phyloP scores from a whole-genome alignment of 2,797 vertebrate species.

The Leptodactylus fallax region DNA sequence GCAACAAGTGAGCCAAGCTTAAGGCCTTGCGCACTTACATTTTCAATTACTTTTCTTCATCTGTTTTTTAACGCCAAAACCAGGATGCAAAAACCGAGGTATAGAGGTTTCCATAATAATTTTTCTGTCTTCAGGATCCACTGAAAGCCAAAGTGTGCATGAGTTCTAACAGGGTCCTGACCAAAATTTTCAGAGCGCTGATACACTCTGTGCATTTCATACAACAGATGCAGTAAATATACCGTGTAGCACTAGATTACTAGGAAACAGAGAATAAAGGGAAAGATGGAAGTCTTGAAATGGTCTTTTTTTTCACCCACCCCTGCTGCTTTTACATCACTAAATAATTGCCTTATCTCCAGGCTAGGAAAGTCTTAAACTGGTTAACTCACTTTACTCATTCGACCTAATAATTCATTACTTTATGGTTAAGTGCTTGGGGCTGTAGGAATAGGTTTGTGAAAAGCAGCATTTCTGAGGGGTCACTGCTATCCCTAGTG shows the following conservation, averaged over 20 bases:
- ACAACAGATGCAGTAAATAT: no score
- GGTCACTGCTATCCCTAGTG: constrained; percentile 4
- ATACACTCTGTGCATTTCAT: background rate
- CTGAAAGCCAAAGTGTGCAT: no score
- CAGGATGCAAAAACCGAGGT: no score
- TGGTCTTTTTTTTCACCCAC: constrained; percentile 26
- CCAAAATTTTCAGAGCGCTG: no score
- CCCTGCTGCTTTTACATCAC: constrained; percentile 57
- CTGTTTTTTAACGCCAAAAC: no score
- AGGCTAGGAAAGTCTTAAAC: constrained; percentile 59
- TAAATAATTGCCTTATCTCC: constrained; percentile 63
- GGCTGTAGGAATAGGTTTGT: constrained; percentile 51
- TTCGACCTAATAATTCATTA: constrained; percentile 63
- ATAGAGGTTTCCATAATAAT: no score
- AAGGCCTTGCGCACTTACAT: no score
- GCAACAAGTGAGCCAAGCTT: no score
- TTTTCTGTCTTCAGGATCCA: no score
- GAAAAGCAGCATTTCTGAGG: constrained; percentile 34
- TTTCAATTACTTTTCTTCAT: no score
- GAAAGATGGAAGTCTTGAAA: constrained; percentile 14
- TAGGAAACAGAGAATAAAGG: background rate
- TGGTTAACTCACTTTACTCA: constrained; percentile 59
- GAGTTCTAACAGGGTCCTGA: no score
- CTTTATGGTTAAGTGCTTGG: constrained; percentile 53
- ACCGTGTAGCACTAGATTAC: background rate